Conservation (phyloP, 2,113 vertebrate genomes). For the Pelecanus crispus region DNA sequence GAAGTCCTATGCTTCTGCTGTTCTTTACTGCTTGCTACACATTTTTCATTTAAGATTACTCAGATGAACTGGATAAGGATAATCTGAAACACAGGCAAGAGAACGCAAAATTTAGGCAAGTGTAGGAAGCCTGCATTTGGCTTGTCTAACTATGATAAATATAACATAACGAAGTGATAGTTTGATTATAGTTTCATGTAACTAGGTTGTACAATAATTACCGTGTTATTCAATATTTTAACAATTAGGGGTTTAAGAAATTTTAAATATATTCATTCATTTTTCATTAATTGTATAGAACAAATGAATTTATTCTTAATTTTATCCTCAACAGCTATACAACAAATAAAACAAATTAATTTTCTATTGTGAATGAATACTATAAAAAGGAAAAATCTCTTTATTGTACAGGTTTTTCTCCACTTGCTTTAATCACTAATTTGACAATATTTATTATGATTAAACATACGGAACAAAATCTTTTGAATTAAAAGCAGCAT, state of each 20-base stretch:
- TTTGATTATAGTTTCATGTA: background rate
- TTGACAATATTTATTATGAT: background rate
- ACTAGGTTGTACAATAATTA: background rate
- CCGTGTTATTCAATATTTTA: background rate
- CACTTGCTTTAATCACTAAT: background rate
- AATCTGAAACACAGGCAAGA: background rate
- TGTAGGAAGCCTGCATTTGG: background rate
- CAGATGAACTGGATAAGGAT: background rate
- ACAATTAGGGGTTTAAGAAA: background rate
- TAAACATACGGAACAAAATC: background rate
- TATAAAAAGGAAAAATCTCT: background rate
- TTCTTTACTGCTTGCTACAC: background rate
- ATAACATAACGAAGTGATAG: background rate
- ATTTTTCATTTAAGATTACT: background rate
- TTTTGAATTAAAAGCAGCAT: background rate
- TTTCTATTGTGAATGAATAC: background rate
- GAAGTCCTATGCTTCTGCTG: background rate
- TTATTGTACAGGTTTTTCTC: background rate
- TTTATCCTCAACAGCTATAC: background rate
- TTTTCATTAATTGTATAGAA: background rate
- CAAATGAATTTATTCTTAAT: background rate
- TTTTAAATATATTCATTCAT: background rate
- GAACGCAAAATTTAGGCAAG: background rate
- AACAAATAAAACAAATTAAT: background rate
- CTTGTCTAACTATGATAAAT: background rate